Evolutionary conservation across 2,797 vertebrate species (phyloP), one percentile per base, ranked within the genome.

Genomic region (Eulemur rubriventer): DNA sequence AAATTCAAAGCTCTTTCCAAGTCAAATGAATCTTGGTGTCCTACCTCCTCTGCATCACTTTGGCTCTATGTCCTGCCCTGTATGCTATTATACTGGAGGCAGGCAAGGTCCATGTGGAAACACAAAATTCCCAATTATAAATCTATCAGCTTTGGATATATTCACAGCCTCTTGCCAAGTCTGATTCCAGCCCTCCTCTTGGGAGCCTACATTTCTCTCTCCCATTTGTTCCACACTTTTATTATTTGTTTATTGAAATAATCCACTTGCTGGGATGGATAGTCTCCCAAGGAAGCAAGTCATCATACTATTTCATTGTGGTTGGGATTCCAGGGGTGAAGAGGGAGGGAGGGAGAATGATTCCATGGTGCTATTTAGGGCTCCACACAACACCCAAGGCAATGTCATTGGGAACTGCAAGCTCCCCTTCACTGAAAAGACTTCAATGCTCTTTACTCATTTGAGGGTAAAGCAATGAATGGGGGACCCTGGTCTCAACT

Each of bases 41-140:
- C 89, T 83, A 38, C 41, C 59, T 89, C 97, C 97, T 98, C 98
- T 94, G 98, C 95, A 97, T 97, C 98, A 97, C 92, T 97, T 76
- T 89, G 81, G 91, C 93, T 96, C 73, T 50, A 70, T 72, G 41
- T 95, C 50, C 59, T 50, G 22, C 43, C 14, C 79, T 87, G 88
- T 26, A 57, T 91, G 65, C 89, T 93, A 78, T 87, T 90, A 72
- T 82, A 46, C 20, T 80, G 70, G 80, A 97, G 70, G 59, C 93
- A 95, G 67, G 38, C 30, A 43, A 70, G 14, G 70, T 87, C 89
- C 59, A 16, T 43, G 65, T 86, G 86, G 96, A 96, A 98, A 95
- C 59, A 95, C 72, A 93, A 87, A 97, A 89, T 89, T 65, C 95
- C 67, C 55, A 78, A 63, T 78, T 69, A 78, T 94, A 97, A 97